phyloP scores from a whole-genome alignment of 1,140 invertebrate species.

The Triops longicaudatus region DNA sequence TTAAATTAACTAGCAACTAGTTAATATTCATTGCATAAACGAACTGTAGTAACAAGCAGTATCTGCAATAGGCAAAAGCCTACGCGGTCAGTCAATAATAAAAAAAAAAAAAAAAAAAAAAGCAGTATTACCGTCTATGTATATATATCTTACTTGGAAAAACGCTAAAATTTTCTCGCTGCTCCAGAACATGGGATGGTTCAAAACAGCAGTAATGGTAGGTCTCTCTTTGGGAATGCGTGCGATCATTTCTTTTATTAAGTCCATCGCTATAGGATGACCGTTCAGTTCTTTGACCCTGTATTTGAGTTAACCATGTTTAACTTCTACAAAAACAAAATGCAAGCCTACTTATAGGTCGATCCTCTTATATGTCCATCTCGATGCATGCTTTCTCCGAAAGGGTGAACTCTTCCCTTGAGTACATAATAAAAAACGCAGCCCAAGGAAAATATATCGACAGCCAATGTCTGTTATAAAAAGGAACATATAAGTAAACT shows the following conservation, averaged over 20 bases:
- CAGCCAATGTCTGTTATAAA: slow-evolving; percentile 67
- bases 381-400: slow-evolving; percentile 76
- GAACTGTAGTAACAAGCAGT: too few species aligned
- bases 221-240: slow-evolving; percentile 62
- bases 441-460: slow-evolving; percentile 95
- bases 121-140: too few species aligned
- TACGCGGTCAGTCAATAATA: too few species aligned
- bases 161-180: slow-evolving; percentile 73
- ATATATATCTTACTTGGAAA: slow-evolving; percentile 67
- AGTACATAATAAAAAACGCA: slow-evolving; percentile 97
- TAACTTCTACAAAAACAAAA: neutral
- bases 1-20: too few species aligned
- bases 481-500: slow-evolving; percentile 37
- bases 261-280: slow-evolving; percentile 46
- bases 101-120: slow-evolving; percentile 29
- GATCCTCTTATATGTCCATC: slow-evolving; percentile 86
- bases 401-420: slow-evolving; percentile 81
- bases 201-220: slow-evolving; percentile 61
- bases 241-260: slow-evolving; percentile 78
- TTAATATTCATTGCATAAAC: too few species aligned
- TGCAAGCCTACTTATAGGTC: slow-evolving; percentile 37
- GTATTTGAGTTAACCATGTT: neutral
- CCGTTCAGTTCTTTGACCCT: neutral
- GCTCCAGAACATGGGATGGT: slow-evolving; percentile 92
- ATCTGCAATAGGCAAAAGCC: too few species aligned